Evolutionary conservation across 92 coral and sea anemone species (phyloP).

Genomic region (Phenganax marumi): DNA sequence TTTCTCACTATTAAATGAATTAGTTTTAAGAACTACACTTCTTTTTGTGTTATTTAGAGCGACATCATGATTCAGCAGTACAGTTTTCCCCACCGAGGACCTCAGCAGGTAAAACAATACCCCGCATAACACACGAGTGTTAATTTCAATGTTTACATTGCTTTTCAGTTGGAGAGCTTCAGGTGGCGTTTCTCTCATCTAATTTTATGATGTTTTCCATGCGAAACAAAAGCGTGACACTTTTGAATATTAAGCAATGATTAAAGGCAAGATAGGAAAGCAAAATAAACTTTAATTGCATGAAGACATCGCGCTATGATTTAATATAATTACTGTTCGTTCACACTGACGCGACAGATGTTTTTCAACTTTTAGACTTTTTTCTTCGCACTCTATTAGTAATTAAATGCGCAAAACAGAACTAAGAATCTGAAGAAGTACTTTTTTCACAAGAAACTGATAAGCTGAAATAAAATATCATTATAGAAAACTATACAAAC

Average conservation of each 20-base stretch:
- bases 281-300: constrained; percentile 50
- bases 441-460: too few relatives aligned
- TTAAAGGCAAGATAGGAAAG: constrained; percentile 40
- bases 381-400: constrained; percentile 1
- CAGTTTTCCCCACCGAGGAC: background rate
- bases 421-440: too few relatives aligned
- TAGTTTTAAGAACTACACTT: background rate
- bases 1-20: background rate
- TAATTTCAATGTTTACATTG: constrained; percentile 50
- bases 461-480: too few relatives aligned
- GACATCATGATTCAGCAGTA: constrained; percentile 26
- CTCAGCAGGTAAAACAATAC: constrained; percentile 31
- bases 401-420: constrained; percentile 19
- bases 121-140: constrained; percentile 33
- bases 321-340: constrained; percentile 44
- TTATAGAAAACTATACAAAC: too few relatives aligned
- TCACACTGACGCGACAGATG: constrained; percentile 44
- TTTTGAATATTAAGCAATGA: constrained; percentile 47
- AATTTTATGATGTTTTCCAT: constrained; percentile 43
- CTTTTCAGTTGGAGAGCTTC: constrained; percentile 50
- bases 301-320: constrained; percentile 47
- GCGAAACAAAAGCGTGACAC: constrained; percentile 49
- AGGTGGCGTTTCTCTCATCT: constrained; percentile 46
- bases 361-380: constrained; percentile 19
- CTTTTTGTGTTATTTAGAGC: background rate